phyloP scores from a whole-genome alignment of 2,113 vertebrate genomes.

The Notechis scutatus region DNA sequence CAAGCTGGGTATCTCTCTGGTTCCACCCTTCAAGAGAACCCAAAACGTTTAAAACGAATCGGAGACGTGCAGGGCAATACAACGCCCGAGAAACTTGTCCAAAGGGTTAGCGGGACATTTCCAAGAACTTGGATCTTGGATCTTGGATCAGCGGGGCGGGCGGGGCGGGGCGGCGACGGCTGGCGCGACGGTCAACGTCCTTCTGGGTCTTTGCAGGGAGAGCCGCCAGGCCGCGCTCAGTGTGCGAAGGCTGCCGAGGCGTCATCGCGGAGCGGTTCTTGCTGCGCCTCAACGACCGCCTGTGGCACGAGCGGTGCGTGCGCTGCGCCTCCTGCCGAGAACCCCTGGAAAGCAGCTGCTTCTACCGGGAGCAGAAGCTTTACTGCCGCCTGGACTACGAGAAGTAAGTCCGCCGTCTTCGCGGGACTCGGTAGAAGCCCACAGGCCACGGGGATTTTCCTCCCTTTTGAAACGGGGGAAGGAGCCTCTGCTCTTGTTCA shows the following conservation, averaged over 20 bases:
- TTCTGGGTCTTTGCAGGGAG: slow-evolving; percentile 58
- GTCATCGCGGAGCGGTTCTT: slow-evolving; percentile 89
- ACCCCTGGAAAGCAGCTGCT: slow-evolving; percentile 87
- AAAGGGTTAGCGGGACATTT: not conserved
- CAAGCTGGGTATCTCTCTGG: not conserved
- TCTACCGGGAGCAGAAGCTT: slow-evolving; percentile 88
- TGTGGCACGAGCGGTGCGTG: slow-evolving; percentile 95
- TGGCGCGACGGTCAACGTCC: not conserved
- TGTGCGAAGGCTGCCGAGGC: slow-evolving; percentile 88
- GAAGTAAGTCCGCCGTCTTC: slow-evolving; percentile 76
- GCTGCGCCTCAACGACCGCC: slow-evolving; percentile 86
- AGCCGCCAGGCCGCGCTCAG: slow-evolving; percentile 74
- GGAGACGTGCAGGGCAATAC: not conserved
- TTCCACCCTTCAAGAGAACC: not conserved
- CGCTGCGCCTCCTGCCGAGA: slow-evolving; percentile 87
- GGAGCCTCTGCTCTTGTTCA: not conserved
- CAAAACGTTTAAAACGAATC: not conserved
- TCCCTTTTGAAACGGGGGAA: not conserved
- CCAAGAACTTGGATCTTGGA: not conserved
- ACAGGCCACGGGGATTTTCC: not conserved
- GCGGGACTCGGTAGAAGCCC: not conserved
- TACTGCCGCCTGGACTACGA: slow-evolving; percentile 93
- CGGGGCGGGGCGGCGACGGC: not conserved
- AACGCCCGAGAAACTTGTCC: not conserved
- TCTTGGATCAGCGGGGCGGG: not conserved